Evolutionary conservation across 1,140 invertebrate species (phyloP).

Genomic region (Aphidius gifuensis): DNA sequence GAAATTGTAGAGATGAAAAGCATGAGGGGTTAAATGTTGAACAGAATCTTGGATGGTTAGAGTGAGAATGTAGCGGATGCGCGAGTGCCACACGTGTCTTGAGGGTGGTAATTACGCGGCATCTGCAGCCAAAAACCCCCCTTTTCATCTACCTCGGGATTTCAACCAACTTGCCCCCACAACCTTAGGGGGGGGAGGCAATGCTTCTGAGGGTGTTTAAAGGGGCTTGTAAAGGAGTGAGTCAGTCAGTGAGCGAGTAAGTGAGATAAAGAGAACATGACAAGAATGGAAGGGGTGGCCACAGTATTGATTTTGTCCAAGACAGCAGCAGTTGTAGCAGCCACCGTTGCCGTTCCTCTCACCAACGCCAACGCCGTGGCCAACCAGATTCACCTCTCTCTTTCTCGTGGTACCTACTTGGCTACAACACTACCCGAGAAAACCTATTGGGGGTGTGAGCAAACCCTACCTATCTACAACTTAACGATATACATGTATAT

Average conservation of each 20-base stretch:
- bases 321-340: constrained; percentile 40
- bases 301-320: constrained; percentile 58
- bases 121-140: constrained; percentile 53
- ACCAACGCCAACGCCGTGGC: constrained; percentile 50
- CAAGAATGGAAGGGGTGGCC: constrained; percentile 42
- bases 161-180: constrained; percentile 40
- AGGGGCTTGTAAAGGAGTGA: constrained; percentile 18
- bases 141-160: constrained; percentile 40
- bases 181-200: constrained; percentile 43
- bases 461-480: constrained; percentile 32
- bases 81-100: constrained; percentile 55
- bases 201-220: constrained; percentile 23
- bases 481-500: constrained; percentile 25
- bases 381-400: constrained; percentile 52
- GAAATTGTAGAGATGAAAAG: constrained; percentile 13
- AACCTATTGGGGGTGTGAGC: constrained; percentile 15
- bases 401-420: constrained; percentile 49
- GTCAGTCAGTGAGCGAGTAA: too few relatives aligned
- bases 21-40: not conserved
- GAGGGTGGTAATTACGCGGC: constrained; percentile 57
- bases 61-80: constrained; percentile 39
- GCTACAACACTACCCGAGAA: constrained; percentile 47
- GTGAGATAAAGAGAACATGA: constrained; percentile 16
- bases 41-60: not conserved
- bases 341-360: constrained; percentile 32